Conservation (phyloP, 2,888 invertebrate species). For the Argyresthia albistria region DNA sequence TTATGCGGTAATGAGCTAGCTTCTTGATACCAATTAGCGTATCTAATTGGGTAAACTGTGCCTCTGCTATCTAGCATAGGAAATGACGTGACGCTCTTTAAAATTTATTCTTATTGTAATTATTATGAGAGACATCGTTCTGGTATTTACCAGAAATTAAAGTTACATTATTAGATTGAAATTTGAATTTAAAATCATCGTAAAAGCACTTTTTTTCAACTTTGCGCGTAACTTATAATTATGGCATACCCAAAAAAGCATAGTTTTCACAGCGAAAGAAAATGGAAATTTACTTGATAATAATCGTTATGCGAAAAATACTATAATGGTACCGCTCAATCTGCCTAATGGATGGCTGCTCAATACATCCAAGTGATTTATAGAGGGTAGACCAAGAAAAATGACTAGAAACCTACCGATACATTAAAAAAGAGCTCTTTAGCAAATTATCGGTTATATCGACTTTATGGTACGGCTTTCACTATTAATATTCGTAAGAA, state of each 20-base stretch:
- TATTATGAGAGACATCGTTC: too few relatives aligned
- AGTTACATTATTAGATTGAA: too few relatives aligned
- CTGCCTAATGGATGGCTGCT: slow-evolving; percentile 43
- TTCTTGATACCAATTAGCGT: too few relatives aligned
- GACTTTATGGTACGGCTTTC: not conserved
- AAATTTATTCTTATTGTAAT: too few relatives aligned
- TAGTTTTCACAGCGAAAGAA: not conserved
- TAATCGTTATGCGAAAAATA: slow-evolving; percentile 57
- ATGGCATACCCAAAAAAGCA: not conserved
- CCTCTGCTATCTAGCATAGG: too few relatives aligned
- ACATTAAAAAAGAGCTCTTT: slow-evolving; percentile 34
- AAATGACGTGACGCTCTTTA: too few relatives aligned
- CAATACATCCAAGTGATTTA: slow-evolving; percentile 54
- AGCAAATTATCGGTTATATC: slow-evolving; percentile 41
- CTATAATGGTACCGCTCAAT: slow-evolving; percentile 65
- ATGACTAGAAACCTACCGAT: slow-evolving; percentile 1
- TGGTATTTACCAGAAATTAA: too few relatives aligned
- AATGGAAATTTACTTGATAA: slow-evolving; percentile 17
- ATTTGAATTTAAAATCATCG: too few relatives aligned
- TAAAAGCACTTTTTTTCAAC: too few relatives aligned
- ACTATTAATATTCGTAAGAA: not conserved
- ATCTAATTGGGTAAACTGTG: too few relatives aligned
- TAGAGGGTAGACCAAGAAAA: slow-evolving; percentile 20
- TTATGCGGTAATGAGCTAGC: too few relatives aligned
- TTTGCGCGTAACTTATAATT: too few relatives aligned